Evolutionary conservation across 2,888 invertebrate species (phyloP), one percentile per base, ranked within the genome.

Genomic region (Plutella xylostella): DNA sequence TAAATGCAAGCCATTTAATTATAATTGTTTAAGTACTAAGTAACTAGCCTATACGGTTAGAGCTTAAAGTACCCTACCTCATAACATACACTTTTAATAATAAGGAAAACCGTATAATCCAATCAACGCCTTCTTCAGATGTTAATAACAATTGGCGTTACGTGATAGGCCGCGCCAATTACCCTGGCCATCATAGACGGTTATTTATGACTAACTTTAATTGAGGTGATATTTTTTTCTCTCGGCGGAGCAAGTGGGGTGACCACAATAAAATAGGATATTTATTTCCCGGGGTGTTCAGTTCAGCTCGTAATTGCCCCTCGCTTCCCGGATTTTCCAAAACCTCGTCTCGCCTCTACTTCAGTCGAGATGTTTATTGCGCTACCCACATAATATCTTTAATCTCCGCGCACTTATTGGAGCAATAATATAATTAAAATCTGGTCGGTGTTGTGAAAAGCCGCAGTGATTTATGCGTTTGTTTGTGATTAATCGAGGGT

Each of bases 201-300:
- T 7, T 14, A 34, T 45, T 46, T 46, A 38, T 25, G 20, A 38
- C 19, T 19, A 22, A 30, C 14, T 34, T 55, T 57, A 54, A 57
- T 55, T 58, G 63, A 58, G 67, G 64, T 68, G 65, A 67, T 68
- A 71, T 68, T 69, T 67, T 74, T 73, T 47, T 74, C 74, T 68
- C 69, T 68, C 63, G 60, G 47, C 54, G 55, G 60, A 57, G 66
- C 22, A 25, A 39, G 61, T 53, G 51, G 58, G 54, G 55, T 59
- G 66, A 57, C 60, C 67, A 74, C 77, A 73, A 78, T 79, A 42
- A 42, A 42, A 42, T 42, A 4, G 72, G 70, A 77, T 79, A 77
- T 79, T 79, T 79, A 79, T 80, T 73, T 80, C 76, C 76, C 72
- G 67, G 75, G 75, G 76, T 74, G 78, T 78, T 75, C 70, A 68